Conservation (phyloP, 2,888 invertebrate species). For the Thereva nobilitata region DNA sequence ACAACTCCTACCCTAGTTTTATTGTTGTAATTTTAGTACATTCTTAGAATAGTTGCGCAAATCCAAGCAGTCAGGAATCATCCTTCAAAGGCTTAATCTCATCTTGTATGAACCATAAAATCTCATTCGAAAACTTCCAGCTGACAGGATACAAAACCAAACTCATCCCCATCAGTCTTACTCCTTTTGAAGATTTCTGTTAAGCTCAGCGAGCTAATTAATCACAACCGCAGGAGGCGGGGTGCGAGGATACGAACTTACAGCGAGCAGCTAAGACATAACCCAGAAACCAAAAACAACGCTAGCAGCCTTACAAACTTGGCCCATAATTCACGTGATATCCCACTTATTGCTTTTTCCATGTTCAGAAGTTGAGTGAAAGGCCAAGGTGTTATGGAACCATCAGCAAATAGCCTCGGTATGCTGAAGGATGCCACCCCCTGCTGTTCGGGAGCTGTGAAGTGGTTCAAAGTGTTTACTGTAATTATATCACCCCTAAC, state of each 20-base stretch:
- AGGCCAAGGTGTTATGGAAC: constrained; percentile 39
- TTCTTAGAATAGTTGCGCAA: no score
- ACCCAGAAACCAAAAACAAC: constrained; percentile 2
- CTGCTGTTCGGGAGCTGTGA: background rate
- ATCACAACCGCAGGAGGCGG: constrained; percentile 25
- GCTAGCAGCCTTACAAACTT: constrained; percentile 26
- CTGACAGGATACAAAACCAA: background rate
- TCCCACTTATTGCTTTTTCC: constrained; percentile 41
- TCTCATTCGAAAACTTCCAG: background rate
- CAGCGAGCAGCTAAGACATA: constrained; percentile 1
- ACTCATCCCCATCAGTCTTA: background rate
- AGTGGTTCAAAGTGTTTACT: constrained; percentile 25
- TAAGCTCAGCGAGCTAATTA: constrained; percentile 14
- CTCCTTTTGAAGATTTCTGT: background rate
- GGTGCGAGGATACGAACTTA: background rate
- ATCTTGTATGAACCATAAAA: no score
- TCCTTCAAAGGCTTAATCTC: no score
- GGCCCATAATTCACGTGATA: constrained; percentile 39
- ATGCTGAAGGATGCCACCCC: background rate
- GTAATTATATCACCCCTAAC: constrained; percentile 14
- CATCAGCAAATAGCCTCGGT: constrained; percentile 13
- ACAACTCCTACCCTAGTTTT: no score
- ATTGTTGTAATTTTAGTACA: no score
- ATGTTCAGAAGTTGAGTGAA: constrained; percentile 35
- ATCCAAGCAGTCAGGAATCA: no score